A percentile compares a stretch with the other conserved stretches of the same genome.
phyloP scores from a whole-genome alignment of 2,797 vertebrate species.

The Gymnoscopelus braueri region DNA sequence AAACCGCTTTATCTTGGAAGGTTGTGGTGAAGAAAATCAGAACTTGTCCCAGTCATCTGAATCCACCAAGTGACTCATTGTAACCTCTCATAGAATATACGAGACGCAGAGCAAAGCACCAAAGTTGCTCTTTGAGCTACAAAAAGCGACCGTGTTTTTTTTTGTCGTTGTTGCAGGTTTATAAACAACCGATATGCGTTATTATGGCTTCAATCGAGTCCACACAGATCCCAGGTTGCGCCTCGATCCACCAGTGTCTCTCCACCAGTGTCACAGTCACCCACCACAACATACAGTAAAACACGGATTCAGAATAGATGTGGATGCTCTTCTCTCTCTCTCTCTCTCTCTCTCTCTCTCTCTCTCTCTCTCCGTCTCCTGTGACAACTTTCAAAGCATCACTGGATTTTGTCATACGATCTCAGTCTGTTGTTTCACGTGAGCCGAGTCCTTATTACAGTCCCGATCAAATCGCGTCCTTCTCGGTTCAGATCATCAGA shows the following conservation, averaged over 20 bases:
- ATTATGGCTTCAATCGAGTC: constrained; percentile 41
- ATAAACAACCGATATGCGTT: constrained; percentile 16
- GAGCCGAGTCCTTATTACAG: constrained; percentile 43
- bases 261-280: constrained; percentile 7
- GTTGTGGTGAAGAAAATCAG: constrained; percentile 49
- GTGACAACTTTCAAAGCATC: constrained; percentile 63
- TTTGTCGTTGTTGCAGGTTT: neutral
- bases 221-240: constrained; percentile 48
- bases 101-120: constrained; percentile 7
- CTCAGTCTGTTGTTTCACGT: constrained; percentile 32
- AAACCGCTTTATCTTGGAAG: constrained; percentile 42
- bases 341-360: constrained; percentile 52
- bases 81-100: constrained; percentile 38
- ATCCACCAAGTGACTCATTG: constrained; percentile 67
- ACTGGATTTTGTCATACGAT: constrained; percentile 36
- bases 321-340: constrained; percentile 51
- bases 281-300: constrained; percentile 22
- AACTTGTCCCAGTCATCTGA: constrained; percentile 68
- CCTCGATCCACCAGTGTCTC: constrained; percentile 39
- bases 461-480: constrained; percentile 45
- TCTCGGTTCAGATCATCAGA: constrained; percentile 1
- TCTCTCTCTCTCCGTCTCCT: constrained; percentile 44
- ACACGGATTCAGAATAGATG: constrained; percentile 49
- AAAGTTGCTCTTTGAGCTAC: constrained; percentile 15
- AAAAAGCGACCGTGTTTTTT: constrained; percentile 8